Evolutionary conservation across 2,797 vertebrate species (phyloP), one percentile per base, ranked within the genome.

Genomic region (Ispidina lecontei): DNA sequence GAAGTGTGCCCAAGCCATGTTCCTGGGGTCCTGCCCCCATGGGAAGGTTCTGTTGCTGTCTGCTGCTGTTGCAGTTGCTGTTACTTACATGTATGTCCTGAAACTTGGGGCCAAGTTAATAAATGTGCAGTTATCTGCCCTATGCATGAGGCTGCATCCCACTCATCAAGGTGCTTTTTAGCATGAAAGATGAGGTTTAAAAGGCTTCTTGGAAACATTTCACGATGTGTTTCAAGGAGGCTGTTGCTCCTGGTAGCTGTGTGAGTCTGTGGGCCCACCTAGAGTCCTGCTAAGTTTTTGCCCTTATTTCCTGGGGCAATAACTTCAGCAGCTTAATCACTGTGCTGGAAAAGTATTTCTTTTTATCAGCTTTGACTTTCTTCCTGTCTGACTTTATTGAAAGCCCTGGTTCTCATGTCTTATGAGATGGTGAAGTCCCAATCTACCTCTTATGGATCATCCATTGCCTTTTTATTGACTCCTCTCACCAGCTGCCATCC

Each of bases 1-100:
- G n/a, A 21, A 8, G 10, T 1, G 4, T 9, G 1, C 28, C 19
- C 1, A 7, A 37, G 25, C 26, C 2, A 0, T 0, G 14, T 44
- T 13, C 39, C 4, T 0, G 1, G 47, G 44, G 25, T 9, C 20
- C 20, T 2, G 10, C 12, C 4, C 0, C 0, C 1, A 1, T 0
- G 11, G 23, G 49, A 7, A 0, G 3, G 1, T 16, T 41, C 37
- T 51, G 4, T 7, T 4, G 5, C 51, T 22, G 29, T 9, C 14
- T 4, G 74, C 59, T 23, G 83, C 64, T 51, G 20, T 37, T 1
- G 1, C 3, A 3, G 31, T 6, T 1, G 0, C 14, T 1, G 33
- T 14, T 26, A 1, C 29, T 15, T 21, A 1, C 0, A 0, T 15
- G 21, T 26, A 46, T 13, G 22, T 6, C n/a, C 0, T 12, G 4